These are phyloP conservation scores for Limenitis camilla DNA, from an alignment of 2,888 invertebrate genomes.

Conservation along the genomic window DNA sequence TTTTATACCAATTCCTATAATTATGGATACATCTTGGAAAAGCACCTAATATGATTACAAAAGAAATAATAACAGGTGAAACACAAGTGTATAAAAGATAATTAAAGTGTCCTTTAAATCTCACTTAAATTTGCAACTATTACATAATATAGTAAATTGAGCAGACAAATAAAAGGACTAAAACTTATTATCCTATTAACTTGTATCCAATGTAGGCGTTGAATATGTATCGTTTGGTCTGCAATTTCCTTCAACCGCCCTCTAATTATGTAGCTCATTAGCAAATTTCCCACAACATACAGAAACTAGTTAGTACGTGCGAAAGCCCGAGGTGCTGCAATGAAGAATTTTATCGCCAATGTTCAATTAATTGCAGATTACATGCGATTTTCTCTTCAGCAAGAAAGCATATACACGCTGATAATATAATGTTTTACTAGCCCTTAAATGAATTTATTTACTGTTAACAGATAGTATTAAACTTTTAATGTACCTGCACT, in stretches of 20 bases:
- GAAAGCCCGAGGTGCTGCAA: slow-evolving; percentile 20
- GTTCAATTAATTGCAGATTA: slow-evolving; percentile 24
- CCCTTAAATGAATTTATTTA: slow-evolving; percentile 3
- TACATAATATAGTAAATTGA: too few relatives aligned
- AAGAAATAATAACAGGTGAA: too few relatives aligned
- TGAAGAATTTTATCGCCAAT: slow-evolving; percentile 25
- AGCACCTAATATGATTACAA: too few relatives aligned
- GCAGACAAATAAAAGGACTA: too few relatives aligned
- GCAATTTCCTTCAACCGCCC: slow-evolving; percentile 23
- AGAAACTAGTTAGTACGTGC: slow-evolving; percentile 24
- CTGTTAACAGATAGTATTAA: not conserved
- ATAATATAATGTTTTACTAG: slow-evolving; percentile 7
- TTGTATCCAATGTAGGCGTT: slow-evolving; percentile 5
- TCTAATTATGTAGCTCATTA: slow-evolving; percentile 28
- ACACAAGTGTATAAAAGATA: too few relatives aligned
- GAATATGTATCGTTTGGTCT: slow-evolving; percentile 15
- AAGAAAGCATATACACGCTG: slow-evolving; percentile 1
- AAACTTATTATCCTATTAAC: slow-evolving; percentile 5
- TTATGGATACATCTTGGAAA: too few relatives aligned
- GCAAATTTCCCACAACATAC: slow-evolving; percentile 26
- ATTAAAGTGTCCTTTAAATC: too few relatives aligned
- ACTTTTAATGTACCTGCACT: not conserved
- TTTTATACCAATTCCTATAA: too few relatives aligned
- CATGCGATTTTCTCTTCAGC: slow-evolving; percentile 15
- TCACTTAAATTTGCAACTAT: too few relatives aligned